phyloP scores from a whole-genome alignment of 35 echinoderm and acorn worm species.

The Lytechinus pictus region DNA sequence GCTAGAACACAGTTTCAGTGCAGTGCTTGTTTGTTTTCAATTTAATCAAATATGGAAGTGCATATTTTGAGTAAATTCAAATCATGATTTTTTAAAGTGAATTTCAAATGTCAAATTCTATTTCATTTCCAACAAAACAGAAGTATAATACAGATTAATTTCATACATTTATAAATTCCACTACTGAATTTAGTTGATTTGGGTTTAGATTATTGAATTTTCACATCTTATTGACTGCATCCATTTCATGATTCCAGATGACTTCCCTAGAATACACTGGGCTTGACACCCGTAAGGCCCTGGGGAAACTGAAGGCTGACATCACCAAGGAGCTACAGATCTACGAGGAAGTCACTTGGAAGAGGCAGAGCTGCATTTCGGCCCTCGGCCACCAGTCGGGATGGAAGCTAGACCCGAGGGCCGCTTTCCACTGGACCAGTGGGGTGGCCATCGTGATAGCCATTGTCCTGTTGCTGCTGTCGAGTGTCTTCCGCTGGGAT shows the following conservation, averaged over 20 bases:
- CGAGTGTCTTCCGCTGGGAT: conserved; percentile 49
- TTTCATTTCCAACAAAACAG: no score
- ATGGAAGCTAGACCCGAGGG: conserved; percentile 43
- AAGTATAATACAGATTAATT: no score
- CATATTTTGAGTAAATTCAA: no score
- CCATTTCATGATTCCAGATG: conserved; percentile 30
- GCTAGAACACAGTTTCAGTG: no score
- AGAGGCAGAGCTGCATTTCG: conserved; percentile 45
- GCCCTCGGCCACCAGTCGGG: conserved; percentile 46
- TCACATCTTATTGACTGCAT: not conserved
- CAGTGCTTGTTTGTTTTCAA: no score
- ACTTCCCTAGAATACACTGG: conserved; percentile 42
- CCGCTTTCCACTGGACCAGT: conserved; percentile 69
- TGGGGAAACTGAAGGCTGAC: conserved; percentile 65
- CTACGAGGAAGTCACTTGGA: conserved; percentile 42
- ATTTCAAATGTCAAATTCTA: no score
- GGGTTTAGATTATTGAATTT: no score
- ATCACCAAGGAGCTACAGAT: conserved; percentile 76
- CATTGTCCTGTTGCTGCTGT: conserved; percentile 54
- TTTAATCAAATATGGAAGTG: no score
- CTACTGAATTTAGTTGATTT: no score
- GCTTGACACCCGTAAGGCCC: conserved; percentile 56
- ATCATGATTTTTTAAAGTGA: no score
- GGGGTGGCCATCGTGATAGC: conserved; percentile 63
- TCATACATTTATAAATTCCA: no score